Conservation (phyloP, 2,888 invertebrate genomes). For the Capitulum mitella region DNA sequence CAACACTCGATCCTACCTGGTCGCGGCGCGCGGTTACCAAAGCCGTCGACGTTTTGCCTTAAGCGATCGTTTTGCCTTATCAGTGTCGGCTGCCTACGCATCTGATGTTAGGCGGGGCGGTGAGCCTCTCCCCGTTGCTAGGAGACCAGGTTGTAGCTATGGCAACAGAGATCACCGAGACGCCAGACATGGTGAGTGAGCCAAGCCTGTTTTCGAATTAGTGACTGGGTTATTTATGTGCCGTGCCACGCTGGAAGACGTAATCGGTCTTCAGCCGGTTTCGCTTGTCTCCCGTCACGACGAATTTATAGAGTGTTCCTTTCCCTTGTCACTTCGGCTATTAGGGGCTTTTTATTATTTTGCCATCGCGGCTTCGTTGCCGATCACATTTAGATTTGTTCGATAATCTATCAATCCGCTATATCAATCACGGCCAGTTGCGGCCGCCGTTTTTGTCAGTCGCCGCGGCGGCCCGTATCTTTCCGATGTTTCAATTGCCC, state of each 20-base stretch:
- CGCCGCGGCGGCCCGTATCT: not conserved
- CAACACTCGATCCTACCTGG: conserved; percentile 8
- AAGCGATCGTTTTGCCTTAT: not conserved
- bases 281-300: not conserved
- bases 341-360: conserved; percentile 23
- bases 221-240: not conserved
- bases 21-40: not conserved
- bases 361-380: conserved; percentile 10
- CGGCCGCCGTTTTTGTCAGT: not conserved
- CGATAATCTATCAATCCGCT: conserved; percentile 19
- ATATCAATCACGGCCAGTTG: not conserved
- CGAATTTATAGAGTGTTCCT: conserved; percentile 15
- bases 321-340: conserved; percentile 21
- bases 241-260: not conserved
- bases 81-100: conserved; percentile 13
- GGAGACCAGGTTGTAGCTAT: conserved; percentile 11
- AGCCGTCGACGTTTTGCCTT: not conserved
- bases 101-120: conserved; percentile 23
- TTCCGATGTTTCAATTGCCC: conserved; percentile 21
- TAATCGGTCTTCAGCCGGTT: not conserved
- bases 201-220: not conserved
- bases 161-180: conserved; percentile 16
- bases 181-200: conserved; percentile 16
- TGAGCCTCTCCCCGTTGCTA: conserved; percentile 2
- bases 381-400: conserved; percentile 19